A percentile compares a stretch with the other conserved stretches of the same genome.
phyloP scores from a whole-genome alignment of 2,113 vertebrate genomes.

The Carollia perspicillata region DNA sequence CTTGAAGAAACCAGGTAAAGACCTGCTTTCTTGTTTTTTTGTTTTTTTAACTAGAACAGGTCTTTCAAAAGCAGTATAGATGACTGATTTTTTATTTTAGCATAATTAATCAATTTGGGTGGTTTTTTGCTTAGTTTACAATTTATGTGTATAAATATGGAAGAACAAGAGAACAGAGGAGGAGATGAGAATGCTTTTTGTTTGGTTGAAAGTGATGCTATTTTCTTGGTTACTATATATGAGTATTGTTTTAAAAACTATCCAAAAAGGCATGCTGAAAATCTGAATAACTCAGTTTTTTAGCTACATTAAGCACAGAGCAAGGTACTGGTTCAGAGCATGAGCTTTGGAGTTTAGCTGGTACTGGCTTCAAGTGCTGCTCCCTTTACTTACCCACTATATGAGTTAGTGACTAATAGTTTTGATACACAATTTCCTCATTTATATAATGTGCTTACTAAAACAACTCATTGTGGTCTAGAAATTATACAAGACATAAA shows the following conservation, averaged over 20 bases:
- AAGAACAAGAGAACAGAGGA: background rate
- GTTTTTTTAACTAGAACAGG: background rate
- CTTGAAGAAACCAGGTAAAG: background rate
- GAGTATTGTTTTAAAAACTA: background rate
- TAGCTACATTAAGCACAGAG: background rate
- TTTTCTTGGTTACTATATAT: background rate
- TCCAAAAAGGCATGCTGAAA: background rate
- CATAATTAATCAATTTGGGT: slow-evolving; percentile 17
- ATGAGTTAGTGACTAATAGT: background rate
- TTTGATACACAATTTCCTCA: background rate
- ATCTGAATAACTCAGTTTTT: background rate
- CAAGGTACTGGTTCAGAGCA: background rate
- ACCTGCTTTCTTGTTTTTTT: background rate
- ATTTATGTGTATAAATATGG: background rate
- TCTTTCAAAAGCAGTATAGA: background rate
- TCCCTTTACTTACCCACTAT: background rate
- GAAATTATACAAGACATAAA: background rate
- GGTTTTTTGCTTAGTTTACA: background rate
- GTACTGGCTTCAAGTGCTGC: background rate
- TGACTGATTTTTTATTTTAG: slow-evolving; percentile 27
- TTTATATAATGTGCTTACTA: background rate
- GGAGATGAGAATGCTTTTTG: background rate
- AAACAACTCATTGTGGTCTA: background rate
- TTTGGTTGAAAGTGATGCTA: background rate
- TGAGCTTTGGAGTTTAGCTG: background rate